phyloP scores from a whole-genome alignment of 2,888 invertebrate genomes.

The Pachycephus smyrnensis region DNA sequence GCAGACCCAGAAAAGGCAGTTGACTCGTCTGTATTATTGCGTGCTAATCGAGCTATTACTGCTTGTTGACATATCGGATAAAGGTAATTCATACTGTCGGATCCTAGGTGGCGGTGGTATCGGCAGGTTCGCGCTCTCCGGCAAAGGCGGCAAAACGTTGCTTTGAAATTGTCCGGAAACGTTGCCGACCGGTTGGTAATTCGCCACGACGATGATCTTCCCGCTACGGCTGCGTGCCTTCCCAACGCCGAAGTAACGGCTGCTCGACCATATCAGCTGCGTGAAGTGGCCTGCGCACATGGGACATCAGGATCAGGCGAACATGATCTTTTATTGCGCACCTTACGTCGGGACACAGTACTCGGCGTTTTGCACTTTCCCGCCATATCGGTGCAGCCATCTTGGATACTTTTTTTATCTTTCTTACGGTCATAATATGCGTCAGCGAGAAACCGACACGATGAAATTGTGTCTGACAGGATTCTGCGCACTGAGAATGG shows the following conservation, averaged over 20 bases:
- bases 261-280: slow-evolving; percentile 86
- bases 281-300: slow-evolving; percentile 82
- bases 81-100: slow-evolving; percentile 35
- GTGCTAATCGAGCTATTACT: slow-evolving; percentile 49
- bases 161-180: slow-evolving; percentile 78
- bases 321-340: slow-evolving; percentile 22
- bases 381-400: too few relatives aligned
- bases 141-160: slow-evolving; percentile 82
- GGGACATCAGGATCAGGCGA: slow-evolving; percentile 34
- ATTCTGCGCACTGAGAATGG: too few relatives aligned
- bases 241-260: slow-evolving; percentile 83
- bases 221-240: slow-evolving; percentile 83
- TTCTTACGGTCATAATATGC: too few relatives aligned
- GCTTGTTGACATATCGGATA: slow-evolving; percentile 45
- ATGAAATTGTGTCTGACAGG: too few relatives aligned
- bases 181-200: slow-evolving; percentile 87
- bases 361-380: too few relatives aligned
- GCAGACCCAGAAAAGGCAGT: slow-evolving; percentile 58
- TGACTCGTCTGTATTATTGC: slow-evolving; percentile 57
- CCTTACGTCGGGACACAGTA: too few relatives aligned
- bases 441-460: too few relatives aligned
- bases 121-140: slow-evolving; percentile 71
- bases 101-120: slow-evolving; percentile 53
- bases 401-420: too few relatives aligned
- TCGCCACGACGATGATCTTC: slow-evolving; percentile 85